Evolutionary conservation across 2,113 vertebrate genomes (phyloP).

Genomic region (Phyllostomus hastatus): DNA sequence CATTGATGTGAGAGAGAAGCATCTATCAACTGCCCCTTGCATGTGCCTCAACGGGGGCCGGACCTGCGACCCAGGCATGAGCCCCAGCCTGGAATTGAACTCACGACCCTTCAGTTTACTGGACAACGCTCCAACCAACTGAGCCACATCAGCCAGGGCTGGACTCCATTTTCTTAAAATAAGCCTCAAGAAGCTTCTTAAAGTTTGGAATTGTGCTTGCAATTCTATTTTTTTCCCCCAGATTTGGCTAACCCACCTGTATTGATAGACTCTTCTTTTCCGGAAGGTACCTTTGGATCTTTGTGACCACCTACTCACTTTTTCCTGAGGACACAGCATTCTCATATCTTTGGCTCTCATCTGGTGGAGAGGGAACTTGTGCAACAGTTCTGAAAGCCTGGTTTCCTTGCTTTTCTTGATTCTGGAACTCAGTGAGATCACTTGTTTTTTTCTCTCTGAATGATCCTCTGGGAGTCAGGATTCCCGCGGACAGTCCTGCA

Average conservation of each 20-base stretch:
- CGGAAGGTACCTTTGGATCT: background rate
- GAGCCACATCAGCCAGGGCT: background rate
- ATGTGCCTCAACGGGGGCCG: too few relatives aligned
- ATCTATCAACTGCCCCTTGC: too few relatives aligned
- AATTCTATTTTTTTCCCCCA: too few relatives aligned
- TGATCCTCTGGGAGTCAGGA: background rate
- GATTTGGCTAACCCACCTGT: background rate
- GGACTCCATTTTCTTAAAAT: background rate
- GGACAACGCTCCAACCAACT: too few relatives aligned
- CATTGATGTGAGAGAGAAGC: too few relatives aligned
- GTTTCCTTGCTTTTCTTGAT: too few relatives aligned
- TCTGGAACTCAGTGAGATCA: too few relatives aligned
- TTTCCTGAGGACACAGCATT: background rate
- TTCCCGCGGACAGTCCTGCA: background rate
- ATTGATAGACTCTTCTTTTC: background rate
- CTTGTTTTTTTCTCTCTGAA: background rate
- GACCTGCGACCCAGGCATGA: too few relatives aligned
- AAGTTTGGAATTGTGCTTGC: background rate
- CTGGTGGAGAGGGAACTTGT: background rate
- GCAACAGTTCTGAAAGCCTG: background rate
- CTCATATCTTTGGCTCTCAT: background rate
- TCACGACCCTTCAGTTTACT: too few relatives aligned
- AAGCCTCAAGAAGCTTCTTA: background rate
- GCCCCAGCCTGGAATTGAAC: too few relatives aligned
- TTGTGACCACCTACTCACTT: background rate